A percentile compares a stretch with the other conserved stretches of the same genome.
Conservation (phyloP, 2,113 vertebrate species). For the Gorsachius goisagi region DNA sequence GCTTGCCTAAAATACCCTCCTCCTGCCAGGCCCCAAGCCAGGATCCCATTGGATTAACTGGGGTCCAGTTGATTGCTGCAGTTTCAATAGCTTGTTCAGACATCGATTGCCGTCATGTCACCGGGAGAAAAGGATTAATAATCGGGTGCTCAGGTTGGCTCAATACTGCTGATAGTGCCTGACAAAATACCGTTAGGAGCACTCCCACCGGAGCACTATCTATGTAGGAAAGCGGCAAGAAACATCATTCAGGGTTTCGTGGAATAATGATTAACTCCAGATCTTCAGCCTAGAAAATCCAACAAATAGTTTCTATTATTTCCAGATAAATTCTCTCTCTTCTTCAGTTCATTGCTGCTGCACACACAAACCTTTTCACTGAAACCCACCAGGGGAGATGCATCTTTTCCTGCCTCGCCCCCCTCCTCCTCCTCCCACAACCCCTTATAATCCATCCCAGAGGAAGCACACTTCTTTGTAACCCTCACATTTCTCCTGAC, state of each 20-base stretch:
- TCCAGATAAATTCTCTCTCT: conserved; percentile 56
- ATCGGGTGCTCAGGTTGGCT: conserved; percentile 75
- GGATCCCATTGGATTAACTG: conserved; percentile 72
- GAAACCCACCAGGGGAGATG: not conserved
- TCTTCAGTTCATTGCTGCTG: not conserved
- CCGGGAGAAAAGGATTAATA: conserved; percentile 82
- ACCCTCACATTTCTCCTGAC: not conserved
- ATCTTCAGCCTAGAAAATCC: conserved; percentile 53
- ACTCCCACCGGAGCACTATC: conserved; percentile 66
- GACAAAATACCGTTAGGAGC: conserved; percentile 70
- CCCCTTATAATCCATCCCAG: not conserved
- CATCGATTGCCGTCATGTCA: conserved; percentile 80
- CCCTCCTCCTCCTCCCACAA: not conserved
- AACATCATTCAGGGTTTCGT: conserved; percentile 66
- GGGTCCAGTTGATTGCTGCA: conserved; percentile 71
- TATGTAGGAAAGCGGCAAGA: conserved; percentile 53
- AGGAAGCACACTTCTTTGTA: not conserved
- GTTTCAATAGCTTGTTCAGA: conserved; percentile 80
- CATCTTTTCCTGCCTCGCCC: not conserved
- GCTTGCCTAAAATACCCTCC: not conserved
- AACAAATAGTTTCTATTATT: conserved; percentile 61
- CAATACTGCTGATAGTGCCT: conserved; percentile 79
- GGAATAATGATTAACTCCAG: conserved; percentile 71
- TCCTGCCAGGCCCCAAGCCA: conserved; percentile 3
- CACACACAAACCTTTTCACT: not conserved